These are phyloP conservation scores for Trisateles emortualis DNA, from an alignment of 2,888 invertebrate genomes.

Conservation along the genomic window DNA sequence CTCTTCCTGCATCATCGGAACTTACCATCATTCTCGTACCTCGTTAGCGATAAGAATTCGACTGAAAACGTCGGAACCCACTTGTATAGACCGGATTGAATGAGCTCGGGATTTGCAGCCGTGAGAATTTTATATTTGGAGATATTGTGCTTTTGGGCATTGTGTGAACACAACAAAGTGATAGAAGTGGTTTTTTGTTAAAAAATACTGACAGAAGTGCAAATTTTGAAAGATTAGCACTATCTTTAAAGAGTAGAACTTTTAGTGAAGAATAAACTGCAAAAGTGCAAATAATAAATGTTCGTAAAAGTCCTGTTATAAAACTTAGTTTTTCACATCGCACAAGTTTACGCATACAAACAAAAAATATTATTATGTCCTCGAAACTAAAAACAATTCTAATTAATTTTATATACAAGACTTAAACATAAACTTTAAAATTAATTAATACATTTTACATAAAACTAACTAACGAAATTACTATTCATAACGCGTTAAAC, in stretches of 20 bases:
- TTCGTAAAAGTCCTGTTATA: too few species aligned
- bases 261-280: too few species aligned
- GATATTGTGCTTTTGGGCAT: conserved; percentile 20
- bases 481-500: conserved; percentile 25
- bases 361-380: conserved; percentile 9
- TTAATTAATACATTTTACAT: conserved; percentile 18
- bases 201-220: too few species aligned
- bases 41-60: conserved; percentile 72
- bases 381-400: not conserved
- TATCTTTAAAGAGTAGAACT: too few species aligned
- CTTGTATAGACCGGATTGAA: conserved; percentile 39
- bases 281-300: too few species aligned
- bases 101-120: conserved; percentile 45
- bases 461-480: conserved; percentile 14
- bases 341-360: conserved; percentile 2
- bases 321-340: too few species aligned
- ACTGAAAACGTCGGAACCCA: conserved; percentile 59
- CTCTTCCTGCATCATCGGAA: conserved; percentile 75
- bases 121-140: conserved; percentile 39
- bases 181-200: too few species aligned
- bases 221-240: too few species aligned
- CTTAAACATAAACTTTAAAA: conserved; percentile 11
- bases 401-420: not conserved
- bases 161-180: not conserved
- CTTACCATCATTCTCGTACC: conserved; percentile 66